A percentile compares a stretch with the other conserved stretches of the same genome.
phyloP scores from a whole-genome alignment of 2,797 vertebrate genomes.

The Pachyuromys duprasi region DNA sequence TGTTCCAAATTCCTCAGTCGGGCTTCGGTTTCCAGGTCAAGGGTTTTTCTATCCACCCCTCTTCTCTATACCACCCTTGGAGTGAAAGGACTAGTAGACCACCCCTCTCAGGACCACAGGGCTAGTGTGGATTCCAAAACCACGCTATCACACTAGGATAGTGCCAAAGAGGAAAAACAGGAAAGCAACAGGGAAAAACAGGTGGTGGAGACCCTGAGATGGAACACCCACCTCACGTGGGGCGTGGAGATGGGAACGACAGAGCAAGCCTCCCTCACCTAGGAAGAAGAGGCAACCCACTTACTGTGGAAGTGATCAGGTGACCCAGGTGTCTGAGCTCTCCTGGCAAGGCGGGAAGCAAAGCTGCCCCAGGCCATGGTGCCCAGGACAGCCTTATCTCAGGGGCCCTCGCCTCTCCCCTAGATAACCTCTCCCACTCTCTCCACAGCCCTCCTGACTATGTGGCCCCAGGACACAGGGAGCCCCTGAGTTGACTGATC shows the following conservation, averaged over 20 bases:
- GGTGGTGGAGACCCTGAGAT: neutral
- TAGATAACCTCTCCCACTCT: neutral
- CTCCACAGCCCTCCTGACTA: neutral
- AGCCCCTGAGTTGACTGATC: neutral
- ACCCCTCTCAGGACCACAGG: neutral
- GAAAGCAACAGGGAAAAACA: neutral
- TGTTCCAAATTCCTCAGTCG: neutral
- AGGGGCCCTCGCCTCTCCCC: neutral
- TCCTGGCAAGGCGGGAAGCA: too few relatives aligned
- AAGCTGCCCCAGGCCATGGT: neutral
- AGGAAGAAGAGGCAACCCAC: neutral
- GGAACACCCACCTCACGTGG: too few relatives aligned
- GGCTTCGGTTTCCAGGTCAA: conserved; percentile 62
- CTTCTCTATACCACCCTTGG: neutral
- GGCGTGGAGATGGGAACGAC: too few relatives aligned
- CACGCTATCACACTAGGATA: neutral
- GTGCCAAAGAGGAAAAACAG: neutral
- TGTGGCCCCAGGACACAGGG: neutral
- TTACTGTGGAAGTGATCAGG: neutral
- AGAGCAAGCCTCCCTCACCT: neutral
- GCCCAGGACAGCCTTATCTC: neutral
- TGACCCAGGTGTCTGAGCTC: neutral
- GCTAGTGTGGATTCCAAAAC: neutral
- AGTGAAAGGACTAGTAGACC: neutral
- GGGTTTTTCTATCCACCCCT: neutral